Evolutionary conservation across 2,888 invertebrate genomes (phyloP).

Genomic region (Chrysodeixis includens): DNA sequence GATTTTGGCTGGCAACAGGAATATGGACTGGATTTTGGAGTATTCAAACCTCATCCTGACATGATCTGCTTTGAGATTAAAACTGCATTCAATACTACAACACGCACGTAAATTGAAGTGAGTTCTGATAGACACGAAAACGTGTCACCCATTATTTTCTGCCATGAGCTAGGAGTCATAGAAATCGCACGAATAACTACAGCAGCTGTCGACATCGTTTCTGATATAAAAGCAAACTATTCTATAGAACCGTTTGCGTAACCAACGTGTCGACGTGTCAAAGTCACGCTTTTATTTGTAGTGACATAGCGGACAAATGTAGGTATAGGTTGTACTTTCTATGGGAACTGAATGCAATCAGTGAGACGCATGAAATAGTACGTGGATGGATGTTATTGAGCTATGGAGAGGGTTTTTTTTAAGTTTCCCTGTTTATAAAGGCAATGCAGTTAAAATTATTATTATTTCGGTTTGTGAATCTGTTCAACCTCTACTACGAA

Average conservation of each 20-base stretch:
- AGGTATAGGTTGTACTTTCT: conserved; percentile 10
- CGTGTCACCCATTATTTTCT: no score
- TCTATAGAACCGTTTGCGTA: conserved; percentile 36
- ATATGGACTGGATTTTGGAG: no score
- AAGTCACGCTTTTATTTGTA: conserved; percentile 35
- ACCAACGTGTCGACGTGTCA: conserved; percentile 25
- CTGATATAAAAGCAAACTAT: conserved; percentile 23
- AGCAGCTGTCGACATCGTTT: conserved; percentile 6
- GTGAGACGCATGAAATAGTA: background rate
- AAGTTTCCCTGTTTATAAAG: no score
- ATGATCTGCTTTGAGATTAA: no score
- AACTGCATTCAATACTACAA: no score
- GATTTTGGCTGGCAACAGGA: no score
- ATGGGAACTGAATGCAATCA: conserved; percentile 8
- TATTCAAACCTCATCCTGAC: no score
- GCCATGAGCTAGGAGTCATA: background rate
- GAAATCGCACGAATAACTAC: conserved; percentile 8
- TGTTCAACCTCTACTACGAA: no score
- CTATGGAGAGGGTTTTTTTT: background rate
- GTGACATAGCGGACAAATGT: conserved; percentile 1
- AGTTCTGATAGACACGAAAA: no score
- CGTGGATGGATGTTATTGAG: background rate
- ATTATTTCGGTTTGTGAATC: no score
- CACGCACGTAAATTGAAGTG: no score
- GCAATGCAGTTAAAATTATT: no score